Evolutionary conservation across 2,888 invertebrate genomes (phyloP), one percentile per base, ranked within the genome.

Genomic region (Parnassius apollo): DNA sequence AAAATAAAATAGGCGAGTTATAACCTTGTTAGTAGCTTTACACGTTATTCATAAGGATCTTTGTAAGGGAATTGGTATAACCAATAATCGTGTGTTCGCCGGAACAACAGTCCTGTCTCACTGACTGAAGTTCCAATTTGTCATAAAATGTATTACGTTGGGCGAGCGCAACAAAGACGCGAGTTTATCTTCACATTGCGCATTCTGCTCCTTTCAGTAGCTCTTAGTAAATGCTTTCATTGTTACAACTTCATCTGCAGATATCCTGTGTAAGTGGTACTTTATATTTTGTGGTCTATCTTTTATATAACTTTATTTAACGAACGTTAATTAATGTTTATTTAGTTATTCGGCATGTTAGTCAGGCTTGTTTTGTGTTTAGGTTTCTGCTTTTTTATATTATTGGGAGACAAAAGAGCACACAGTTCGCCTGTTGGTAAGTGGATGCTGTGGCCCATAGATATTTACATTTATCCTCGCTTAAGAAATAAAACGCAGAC

Each of bases 101-200:
- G 69, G 72, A 75, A 72, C 69, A 68, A 70, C 65, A 63, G 68
- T 67, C 68, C 75, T 75, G 83, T 81, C 82, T 70, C 68, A 63
- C 67, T 70, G 73, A 75, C 75, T 77, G 78, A 80, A 80, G 75
- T 80, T 81, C 73, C 83, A 85, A 86, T 86, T 86, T 86, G 83
- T 86, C 83, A 84, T 82, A 82, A 76, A 81, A 82, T 78, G 78
- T 81, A 85, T 82, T 82, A 82, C 78, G 73, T 68, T 67, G 68
- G 65, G 66, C 61, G 64, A 70, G 71, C 69, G 68, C 69, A 75
- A 85, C 82, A 83, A 84, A 80, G 75, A 78, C 69, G 55, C 68
- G 69, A 65, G 70, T 66, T 71, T 71, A 70, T 71, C 73, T 65
- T 68, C 67, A 58, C 50, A 59, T 53, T 64, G 65, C 64, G 68